Evolutionary conservation across 2,888 invertebrate genomes (phyloP), one percentile per base, ranked within the genome.

Genomic region (Myopa testacea): DNA sequence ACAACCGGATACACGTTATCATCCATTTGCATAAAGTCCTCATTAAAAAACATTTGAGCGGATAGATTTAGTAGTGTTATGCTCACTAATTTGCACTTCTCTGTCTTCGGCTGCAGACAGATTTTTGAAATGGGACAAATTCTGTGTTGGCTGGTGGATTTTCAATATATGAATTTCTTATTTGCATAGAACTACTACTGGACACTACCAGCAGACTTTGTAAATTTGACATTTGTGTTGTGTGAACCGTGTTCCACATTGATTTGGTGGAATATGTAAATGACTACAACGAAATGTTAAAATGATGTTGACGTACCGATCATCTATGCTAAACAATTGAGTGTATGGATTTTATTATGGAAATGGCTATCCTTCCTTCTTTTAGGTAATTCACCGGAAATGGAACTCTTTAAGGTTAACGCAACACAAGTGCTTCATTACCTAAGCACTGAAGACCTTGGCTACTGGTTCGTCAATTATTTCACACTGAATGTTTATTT

Each of bases 1-100:
- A 58, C 62, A 69, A 78, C 74, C 78, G 78, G 78, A 78, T 74
- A 74, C 68, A 69, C 69, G 45, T 50, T 78, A 19, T 63, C 69
- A 14, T 65, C 62, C 38, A 78, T 78, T 78, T 62, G 74, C 78
- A 78, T 78, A 67, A 55, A 62, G 34, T 26, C 50, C 14, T 4
- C 45, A 78, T 74, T 74, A 63, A 78, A 78, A 74, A 62, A 52
- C 73, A 45, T 69, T 69, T 55, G 58, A 62, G 69, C 26, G 1
- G 37, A 19, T 71, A 50, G 62, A 71, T 71, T 68, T 40, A 26
- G 26, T 63, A 12, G 14, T 65, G 65, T 37, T 69, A 69, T 34
- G 69, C 12, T 69, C 55, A 70, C 40, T 38, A 38, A 62, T 50
- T 62, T 62, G 37, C 69, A 69, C 69, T 62, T 4, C 69, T 71